phyloP scores from a whole-genome alignment of 2,888 invertebrate species.

The Pasiphila rectangulata region DNA sequence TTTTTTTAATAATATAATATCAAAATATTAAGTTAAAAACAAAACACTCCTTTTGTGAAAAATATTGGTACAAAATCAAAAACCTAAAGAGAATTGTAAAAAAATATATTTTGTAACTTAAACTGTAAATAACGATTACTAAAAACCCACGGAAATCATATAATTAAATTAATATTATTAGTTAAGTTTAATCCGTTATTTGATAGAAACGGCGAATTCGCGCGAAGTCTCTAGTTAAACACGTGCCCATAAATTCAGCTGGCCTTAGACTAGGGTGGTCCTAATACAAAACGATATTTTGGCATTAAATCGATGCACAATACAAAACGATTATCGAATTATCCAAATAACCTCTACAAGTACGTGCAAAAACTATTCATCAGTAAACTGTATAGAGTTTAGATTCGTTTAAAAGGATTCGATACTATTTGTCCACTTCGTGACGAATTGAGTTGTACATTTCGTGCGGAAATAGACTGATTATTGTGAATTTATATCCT shows the following conservation, averaged over 20 bases:
- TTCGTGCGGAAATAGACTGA: conserved; percentile 71
- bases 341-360: conserved; percentile 17
- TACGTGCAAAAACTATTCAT: conserved; percentile 8
- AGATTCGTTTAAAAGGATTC: conserved; percentile 6
- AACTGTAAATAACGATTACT: no score
- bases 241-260: conserved; percentile 1
- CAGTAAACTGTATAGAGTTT: conserved; percentile 2
- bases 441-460: conserved; percentile 48
- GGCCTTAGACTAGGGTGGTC: conserved; percentile 11
- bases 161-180: neutral
- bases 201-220: no score
- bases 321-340: conserved; percentile 28
- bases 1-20: no score
- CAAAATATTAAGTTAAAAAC: no score
- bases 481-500: conserved; percentile 55
- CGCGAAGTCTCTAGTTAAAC: no score
- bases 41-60: no score
- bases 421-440: conserved; percentile 23
- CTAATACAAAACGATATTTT: conserved; percentile 21
- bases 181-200: no score
- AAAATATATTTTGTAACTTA: no score
- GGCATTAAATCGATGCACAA: conserved; percentile 27
- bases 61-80: no score
- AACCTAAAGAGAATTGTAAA: no score
- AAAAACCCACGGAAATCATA: no score